Percentiles rank a stretch among this genome's conserved stretches.
Evolutionary conservation across 2,888 invertebrate genomes (phyloP).

Genomic region (Caenorhabditis wallacei): DNA sequence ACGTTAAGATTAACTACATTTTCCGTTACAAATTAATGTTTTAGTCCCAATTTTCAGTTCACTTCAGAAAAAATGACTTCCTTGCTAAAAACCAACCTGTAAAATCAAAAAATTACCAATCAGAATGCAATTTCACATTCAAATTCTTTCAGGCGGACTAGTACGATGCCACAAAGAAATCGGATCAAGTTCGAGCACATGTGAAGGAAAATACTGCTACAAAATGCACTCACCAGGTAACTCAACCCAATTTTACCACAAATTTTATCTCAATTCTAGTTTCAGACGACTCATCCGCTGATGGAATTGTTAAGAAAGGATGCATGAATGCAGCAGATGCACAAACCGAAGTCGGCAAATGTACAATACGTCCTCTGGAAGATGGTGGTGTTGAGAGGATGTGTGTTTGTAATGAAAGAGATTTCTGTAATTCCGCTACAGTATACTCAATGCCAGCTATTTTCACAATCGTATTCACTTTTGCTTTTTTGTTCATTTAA

Average conservation of each 20-base stretch:
- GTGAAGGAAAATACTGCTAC: conserved; percentile 54
- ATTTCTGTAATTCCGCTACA: conserved; percentile 37
- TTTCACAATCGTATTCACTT: background rate
- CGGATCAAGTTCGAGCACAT: conserved; percentile 12
- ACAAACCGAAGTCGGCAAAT: conserved; percentile 58
- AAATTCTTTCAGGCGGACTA: conserved; percentile 41
- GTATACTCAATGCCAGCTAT: background rate
- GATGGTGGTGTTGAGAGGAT: conserved; percentile 47
- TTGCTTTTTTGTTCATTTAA: background rate
- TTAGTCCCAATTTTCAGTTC: too few species aligned
- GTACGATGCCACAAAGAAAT: conserved; percentile 50
- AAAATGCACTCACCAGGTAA: conserved; percentile 56
- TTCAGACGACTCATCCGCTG: conserved; percentile 42
- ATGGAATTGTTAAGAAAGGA: conserved; percentile 56
- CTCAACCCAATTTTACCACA: background rate
- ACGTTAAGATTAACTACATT: too few species aligned
- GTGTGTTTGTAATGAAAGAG: conserved; percentile 53
- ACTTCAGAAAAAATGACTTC: too few species aligned
- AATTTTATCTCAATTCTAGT: background rate
- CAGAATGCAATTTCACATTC: too few species aligned
- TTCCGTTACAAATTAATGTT: too few species aligned
- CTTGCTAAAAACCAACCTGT: too few species aligned
- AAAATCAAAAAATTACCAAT: too few species aligned
- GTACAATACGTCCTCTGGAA: conserved; percentile 42
- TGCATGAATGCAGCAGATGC: conserved; percentile 60